A percentile compares a stretch with the other conserved stretches of the same genome.
Evolutionary conservation across 2,113 vertebrate genomes (phyloP).

Genomic region (Rhea pennata): DNA sequence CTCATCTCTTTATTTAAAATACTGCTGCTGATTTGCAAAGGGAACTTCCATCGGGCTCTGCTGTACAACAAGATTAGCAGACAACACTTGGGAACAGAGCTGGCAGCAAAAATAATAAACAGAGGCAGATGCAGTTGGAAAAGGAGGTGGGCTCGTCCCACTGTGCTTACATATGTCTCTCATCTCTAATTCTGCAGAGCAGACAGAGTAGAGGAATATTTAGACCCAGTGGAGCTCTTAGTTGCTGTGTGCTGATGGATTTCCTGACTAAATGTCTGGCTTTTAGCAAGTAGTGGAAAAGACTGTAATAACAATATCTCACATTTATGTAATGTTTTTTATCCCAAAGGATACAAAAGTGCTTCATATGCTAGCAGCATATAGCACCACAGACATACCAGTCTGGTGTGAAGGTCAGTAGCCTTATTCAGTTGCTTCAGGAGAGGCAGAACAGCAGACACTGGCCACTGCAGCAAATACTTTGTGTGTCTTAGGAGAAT

Average conservation of each 20-base stretch:
- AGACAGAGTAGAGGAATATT: slow-evolving; percentile 43
- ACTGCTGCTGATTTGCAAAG: neutral
- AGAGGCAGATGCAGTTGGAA: slow-evolving; percentile 57
- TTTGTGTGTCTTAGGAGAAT: rapidly evolving
- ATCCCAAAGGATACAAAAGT: neutral
- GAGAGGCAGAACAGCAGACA: neutral
- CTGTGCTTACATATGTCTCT: slow-evolving; percentile 55
- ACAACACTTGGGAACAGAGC: slow-evolving; percentile 1
- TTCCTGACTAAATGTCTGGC: slow-evolving; percentile 7
- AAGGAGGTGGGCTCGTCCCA: slow-evolving; percentile 34
- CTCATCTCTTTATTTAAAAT: neutral
- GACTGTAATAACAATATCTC: neutral
- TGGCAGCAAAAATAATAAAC: slow-evolving; percentile 58
- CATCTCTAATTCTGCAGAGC: slow-evolving; percentile 35
- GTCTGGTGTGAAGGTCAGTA: neutral
- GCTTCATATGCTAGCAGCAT: neutral
- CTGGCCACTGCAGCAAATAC: neutral
- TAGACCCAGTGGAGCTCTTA: slow-evolving; percentile 1
- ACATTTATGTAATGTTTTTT: neutral
- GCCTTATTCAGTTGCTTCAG: neutral
- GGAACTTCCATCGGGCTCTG: neutral
- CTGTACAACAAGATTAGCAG: neutral
- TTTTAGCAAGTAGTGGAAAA: slow-evolving; percentile 5
- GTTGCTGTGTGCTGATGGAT: neutral
- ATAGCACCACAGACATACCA: neutral